Evolutionary conservation across 2,888 invertebrate genomes (phyloP), one percentile per base, ranked within the genome.

Genomic region (Bombyx huttoni): DNA sequence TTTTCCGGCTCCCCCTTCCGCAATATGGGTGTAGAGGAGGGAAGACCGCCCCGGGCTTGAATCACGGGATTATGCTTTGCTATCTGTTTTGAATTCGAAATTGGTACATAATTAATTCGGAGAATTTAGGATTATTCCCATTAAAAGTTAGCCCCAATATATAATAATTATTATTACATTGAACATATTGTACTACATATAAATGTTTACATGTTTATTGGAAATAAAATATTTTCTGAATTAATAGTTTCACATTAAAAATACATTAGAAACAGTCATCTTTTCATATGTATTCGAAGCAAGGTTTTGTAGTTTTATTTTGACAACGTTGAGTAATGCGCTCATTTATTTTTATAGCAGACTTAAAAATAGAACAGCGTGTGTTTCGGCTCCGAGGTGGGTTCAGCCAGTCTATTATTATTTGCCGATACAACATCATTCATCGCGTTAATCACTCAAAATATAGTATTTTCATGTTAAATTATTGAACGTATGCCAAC

Each of bases 311-410:
- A 69, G 73, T 78, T 78, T 78, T 85, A 82, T 86, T 87, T 83
- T 85, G 86, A 86, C 87, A 84, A 67, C 71, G 81, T 78, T 86
- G 85, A 87, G 79, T 83, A 85, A 86, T 86, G 81, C 74, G 73
- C 69, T 74, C 82, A 81, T 86, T 87, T 87, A 87, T 84, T 84
- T 86, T 85, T 82, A 84, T 83, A 77, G 53, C 75, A 75, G 74
- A 73, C 75, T 81, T 80, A 83, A 82, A 85, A 83, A 71, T 79
- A 73, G 70, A 80, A 77, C 70, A 73, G 75, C 74, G 74, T 79
- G 75, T 75, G 73, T 78, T 77, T 68, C 71, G 73, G 68, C 69
- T 70, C 69, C 69, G 69, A 73, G 79, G 78, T 78, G 76, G 75
- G 75, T 75, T 70, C 74, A 63, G 55, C 74, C 67, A 58, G 70